These are phyloP conservation scores for Atopsyche davidsoni DNA, from an alignment of 1,140 invertebrate species.

Conservation along the genomic window DNA sequence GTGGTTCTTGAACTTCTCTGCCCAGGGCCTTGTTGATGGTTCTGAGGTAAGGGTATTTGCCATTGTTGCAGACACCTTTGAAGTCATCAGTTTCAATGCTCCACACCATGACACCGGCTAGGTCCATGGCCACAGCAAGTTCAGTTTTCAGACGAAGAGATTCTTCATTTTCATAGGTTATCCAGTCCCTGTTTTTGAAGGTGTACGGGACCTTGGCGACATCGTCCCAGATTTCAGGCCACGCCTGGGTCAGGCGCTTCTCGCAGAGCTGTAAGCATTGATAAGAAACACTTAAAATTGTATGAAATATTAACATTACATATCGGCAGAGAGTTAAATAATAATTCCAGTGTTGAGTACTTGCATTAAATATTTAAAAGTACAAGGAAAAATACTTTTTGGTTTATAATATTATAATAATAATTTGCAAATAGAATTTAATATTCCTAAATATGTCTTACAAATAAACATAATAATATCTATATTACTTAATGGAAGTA, in stretches of 20 bases:
- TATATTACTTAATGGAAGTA: too few relatives aligned
- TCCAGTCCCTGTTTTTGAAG: conserved; percentile 60
- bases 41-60: conserved; percentile 42
- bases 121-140: conserved; percentile 45
- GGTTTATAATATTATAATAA: too few relatives aligned
- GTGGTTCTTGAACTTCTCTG: conserved; percentile 3
- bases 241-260: conserved; percentile 33
- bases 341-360: too few relatives aligned
- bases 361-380: too few relatives aligned
- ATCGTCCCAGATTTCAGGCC: conserved; percentile 38
- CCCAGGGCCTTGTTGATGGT: conserved; percentile 35
- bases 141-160: conserved; percentile 51
- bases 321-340: too few relatives aligned
- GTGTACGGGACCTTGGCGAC: conserved; percentile 59
- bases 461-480: too few relatives aligned
- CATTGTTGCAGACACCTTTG: conserved; percentile 49
- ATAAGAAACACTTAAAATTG: too few relatives aligned
- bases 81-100: conserved; percentile 72
- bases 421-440: too few relatives aligned
- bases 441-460: too few relatives aligned
- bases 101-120: conserved; percentile 68
- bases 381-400: too few relatives aligned
- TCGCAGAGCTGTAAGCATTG: conserved; percentile 35
- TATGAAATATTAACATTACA: too few relatives aligned
- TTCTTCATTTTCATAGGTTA: conserved; percentile 63